A percentile compares a stretch with the other conserved stretches of the same genome.
These are phyloP conservation scores for Lycophotia porphyrea DNA, from an alignment of 2,888 invertebrate genomes.

Conservation along the genomic window DNA sequence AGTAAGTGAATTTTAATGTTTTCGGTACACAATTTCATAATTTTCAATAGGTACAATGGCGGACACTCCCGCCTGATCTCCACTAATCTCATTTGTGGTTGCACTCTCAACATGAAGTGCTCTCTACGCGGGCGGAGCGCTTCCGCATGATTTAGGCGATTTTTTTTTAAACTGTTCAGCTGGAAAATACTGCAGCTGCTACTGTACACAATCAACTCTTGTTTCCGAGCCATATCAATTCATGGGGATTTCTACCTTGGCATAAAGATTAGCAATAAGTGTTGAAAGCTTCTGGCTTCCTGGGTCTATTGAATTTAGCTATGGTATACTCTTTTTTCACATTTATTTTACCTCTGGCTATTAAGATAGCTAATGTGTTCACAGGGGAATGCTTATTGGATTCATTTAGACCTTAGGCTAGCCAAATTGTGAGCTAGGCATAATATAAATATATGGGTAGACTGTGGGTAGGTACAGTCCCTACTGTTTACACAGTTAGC, in stretches of 20 bases:
- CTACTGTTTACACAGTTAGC: not conserved
- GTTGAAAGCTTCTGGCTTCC: not conserved
- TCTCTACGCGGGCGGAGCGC: no score
- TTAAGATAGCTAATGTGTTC: not conserved
- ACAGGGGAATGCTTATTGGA: not conserved
- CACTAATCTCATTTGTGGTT: no score
- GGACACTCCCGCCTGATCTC: no score
- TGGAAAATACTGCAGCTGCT: no score
- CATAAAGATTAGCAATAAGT: not conserved
- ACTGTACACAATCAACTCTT: not conserved
- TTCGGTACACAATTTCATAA: not conserved
- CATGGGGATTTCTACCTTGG: not conserved
- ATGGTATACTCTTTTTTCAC: not conserved
- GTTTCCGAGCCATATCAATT: not conserved
- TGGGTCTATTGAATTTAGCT: not conserved
- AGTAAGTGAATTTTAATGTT: not conserved
- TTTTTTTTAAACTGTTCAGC: no score
- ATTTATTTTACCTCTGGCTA: not conserved
- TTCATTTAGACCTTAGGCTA: not conserved
- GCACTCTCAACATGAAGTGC: no score
- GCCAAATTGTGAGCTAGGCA: not conserved
- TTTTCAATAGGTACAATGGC: not conserved
- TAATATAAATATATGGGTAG: not conserved
- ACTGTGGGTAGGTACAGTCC: not conserved
- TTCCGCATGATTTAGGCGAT: no score